Percentiles rank a stretch among this genome's conserved stretches.
phyloP scores from a whole-genome alignment of 2,797 vertebrate genomes.

The Liparis tanakae region DNA sequence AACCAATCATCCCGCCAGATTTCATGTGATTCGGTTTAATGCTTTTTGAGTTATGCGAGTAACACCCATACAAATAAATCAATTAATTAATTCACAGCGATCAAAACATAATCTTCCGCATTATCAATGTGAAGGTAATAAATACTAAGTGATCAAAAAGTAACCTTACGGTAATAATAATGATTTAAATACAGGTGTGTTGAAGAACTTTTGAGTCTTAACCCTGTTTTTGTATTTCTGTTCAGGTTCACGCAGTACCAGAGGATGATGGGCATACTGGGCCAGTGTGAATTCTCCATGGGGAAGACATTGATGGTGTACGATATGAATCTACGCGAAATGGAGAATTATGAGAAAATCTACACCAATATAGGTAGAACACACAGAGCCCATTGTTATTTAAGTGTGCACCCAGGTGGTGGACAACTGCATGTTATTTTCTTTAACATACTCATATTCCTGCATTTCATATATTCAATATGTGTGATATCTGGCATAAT shows the following conservation, averaged over 20 bases:
- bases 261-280: constrained; percentile 93
- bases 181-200: background rate
- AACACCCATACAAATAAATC: too few relatives aligned
- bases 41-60: too few relatives aligned
- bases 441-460: background rate
- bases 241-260: constrained; percentile 94
- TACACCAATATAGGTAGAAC: constrained; percentile 93
- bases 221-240: background rate
- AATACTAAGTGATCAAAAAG: too few relatives aligned
- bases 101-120: too few relatives aligned
- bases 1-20: too few relatives aligned
- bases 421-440: background rate
- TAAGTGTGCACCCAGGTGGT: background rate
- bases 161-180: too few relatives aligned
- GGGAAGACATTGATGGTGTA: constrained; percentile 97
- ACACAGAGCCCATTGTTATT: background rate
- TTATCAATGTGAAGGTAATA: too few relatives aligned
- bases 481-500: background rate
- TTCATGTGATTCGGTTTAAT: too few relatives aligned
- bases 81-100: too few relatives aligned
- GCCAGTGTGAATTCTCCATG: constrained; percentile 99
- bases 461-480: background rate
- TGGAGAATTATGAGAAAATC: constrained; percentile 98
- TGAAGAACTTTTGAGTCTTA: background rate
- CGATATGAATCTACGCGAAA: constrained; percentile 98